Base-by-base conservation (phyloP, 2,113 vertebrate genomes). In the Epinephelus fuscoguttatus region DNA sequence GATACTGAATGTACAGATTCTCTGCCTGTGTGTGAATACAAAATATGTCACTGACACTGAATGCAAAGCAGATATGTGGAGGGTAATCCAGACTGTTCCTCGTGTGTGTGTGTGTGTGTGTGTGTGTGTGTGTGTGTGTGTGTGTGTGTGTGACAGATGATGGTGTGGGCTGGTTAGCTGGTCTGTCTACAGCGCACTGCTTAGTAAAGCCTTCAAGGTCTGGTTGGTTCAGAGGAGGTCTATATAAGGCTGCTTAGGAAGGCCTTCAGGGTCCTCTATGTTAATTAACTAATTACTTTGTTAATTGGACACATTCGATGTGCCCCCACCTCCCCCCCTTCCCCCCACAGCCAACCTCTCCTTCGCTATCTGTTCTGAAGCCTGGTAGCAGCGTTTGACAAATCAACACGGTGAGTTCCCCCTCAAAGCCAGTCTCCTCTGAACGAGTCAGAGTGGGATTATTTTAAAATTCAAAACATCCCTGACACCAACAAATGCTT, bases 261-360 rank as follows among this genome's bases (percentile, higher is more conserved):
- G 82, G 89, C 87, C 93, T 89, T 91, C 52, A 75, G 89, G 94
- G 92, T 89, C 85, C 70, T 88, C 67, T 78, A 21, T 86, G 90
- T 94, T 95, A 94, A 95, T 95, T 85, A 93, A 93, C 89, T 94
- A 94, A 95, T 95, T 95, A 94, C 90, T 95, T 93, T 93, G 73
- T 74, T 94, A 95, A 95, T 95, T 94, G 91, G 88, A 92, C 89
- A 90, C 60, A 56, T 92, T 93, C 81, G 37, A 53, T 88, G 81
- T 79, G 64, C 3, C 70, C 67, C 84, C 77, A 13, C 60, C 19
- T 0, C 14, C 25, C 25, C 25, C 25, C 64, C 62, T 62, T 57
- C 14, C 47, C 68, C 67, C 67, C 59, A 69, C 17, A 10, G 57
- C 72, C 60, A 69, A 67, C 77, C 69, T 73, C 69, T 47, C 52